A percentile compares a stretch with the other conserved stretches of the same genome.
phyloP scores from a whole-genome alignment of 2,113 vertebrate genomes.

The Tachysurus vachellii region DNA sequence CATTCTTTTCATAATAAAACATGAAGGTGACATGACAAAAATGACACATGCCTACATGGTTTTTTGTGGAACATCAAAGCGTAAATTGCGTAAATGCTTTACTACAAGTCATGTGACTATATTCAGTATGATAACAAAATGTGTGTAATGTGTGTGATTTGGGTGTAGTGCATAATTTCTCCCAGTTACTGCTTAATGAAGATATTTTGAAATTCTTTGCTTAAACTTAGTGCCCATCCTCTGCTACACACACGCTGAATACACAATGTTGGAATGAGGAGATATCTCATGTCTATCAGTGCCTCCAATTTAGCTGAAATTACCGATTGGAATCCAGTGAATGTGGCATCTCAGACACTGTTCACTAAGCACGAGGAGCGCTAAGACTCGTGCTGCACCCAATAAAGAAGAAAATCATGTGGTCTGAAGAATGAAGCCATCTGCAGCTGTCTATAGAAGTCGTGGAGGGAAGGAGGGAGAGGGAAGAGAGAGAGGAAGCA shows the following conservation, averaged over 20 bases:
- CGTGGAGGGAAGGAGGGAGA: conserved; percentile 50
- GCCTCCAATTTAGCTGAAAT: conserved; percentile 31
- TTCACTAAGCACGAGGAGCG: conserved; percentile 5
- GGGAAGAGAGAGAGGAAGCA: conserved; percentile 6
- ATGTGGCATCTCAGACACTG: conserved; percentile 35
- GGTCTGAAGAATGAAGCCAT: conserved; percentile 57
- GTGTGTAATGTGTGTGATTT: neutral
- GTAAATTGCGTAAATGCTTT: neutral
- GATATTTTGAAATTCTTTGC: neutral
- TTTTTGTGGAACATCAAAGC: neutral
- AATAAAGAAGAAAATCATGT: conserved; percentile 24
- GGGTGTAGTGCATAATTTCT: neutral
- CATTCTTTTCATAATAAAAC: conserved; percentile 26
- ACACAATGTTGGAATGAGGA: neutral
- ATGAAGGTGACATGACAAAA: neutral
- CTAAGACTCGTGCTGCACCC: conserved; percentile 1
- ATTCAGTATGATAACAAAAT: neutral
- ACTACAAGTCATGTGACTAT: neutral
- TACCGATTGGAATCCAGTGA: conserved; percentile 27
- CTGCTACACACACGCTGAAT: neutral
- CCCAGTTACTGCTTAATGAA: neutral
- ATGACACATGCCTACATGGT: neutral
- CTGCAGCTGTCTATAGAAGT: conserved; percentile 69
- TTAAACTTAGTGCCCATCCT: neutral
- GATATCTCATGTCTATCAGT: conserved; percentile 3